Evolutionary conservation across 2,888 invertebrate species (phyloP).

Genomic region (Nowickia ferox): DNA sequence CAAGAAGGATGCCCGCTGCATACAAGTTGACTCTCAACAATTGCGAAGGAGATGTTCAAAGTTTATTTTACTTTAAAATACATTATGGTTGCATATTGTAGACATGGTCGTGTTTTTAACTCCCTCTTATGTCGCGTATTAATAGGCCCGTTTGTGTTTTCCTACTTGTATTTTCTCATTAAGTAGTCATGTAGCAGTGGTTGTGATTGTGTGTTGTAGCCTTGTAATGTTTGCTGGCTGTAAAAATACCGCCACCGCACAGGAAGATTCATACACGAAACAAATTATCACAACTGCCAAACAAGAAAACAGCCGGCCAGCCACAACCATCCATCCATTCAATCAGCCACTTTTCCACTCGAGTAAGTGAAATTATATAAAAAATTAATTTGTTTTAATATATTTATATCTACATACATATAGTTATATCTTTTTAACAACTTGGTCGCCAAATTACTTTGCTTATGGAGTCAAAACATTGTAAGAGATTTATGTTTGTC

Average conservation of each 20-base stretch:
- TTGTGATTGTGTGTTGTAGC: constrained; percentile 42
- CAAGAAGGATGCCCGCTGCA: constrained; percentile 10
- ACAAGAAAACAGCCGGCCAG: background rate
- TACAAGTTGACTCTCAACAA: constrained; percentile 50
- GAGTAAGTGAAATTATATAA: constrained; percentile 25
- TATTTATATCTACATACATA: constrained; percentile 3
- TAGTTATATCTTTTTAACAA: background rate
- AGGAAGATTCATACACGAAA: constrained; percentile 64
- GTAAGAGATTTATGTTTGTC: constrained; percentile 28
- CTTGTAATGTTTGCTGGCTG: constrained; percentile 17
- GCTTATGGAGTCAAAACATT: constrained; percentile 42
- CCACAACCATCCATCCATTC: background rate
- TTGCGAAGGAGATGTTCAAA: constrained; percentile 43
- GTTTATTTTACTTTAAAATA: constrained; percentile 23
- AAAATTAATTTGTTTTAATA: constrained; percentile 43
- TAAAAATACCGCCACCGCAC: constrained; percentile 64
- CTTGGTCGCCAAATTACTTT: constrained; percentile 46
- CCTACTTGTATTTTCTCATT: constrained; percentile 21
- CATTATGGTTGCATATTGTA: constrained; percentile 27
- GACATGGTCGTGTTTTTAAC: constrained; percentile 16
- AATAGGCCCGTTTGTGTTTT: constrained; percentile 33
- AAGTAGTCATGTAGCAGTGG: constrained; percentile 57
- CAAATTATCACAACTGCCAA: constrained; percentile 50
- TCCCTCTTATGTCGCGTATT: constrained; percentile 54
- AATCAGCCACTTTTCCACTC: constrained; percentile 5